These are phyloP conservation scores for Botrylloides violaceus DNA, from an alignment of 23 tunicate species.

Conservation along the genomic window DNA sequence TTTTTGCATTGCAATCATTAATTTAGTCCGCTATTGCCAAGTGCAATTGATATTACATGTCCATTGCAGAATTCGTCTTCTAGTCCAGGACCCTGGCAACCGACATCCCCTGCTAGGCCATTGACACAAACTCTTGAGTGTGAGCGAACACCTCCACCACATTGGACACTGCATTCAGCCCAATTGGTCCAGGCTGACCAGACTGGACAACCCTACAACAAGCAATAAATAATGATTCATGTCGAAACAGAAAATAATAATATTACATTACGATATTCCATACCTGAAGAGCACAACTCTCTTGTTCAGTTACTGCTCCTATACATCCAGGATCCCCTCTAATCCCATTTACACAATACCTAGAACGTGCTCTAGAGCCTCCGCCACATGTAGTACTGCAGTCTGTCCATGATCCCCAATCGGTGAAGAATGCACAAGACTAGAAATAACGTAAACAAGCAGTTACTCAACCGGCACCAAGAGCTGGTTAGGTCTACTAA, in stretches of 20 bases:
- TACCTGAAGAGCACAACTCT: constrained; percentile 21
- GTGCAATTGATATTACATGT: constrained; percentile 24
- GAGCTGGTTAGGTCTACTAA: neutral
- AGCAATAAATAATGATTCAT: too few relatives aligned
- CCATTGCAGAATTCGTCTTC: constrained; percentile 54
- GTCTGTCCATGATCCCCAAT: constrained; percentile 40
- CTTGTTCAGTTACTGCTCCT: constrained; percentile 8
- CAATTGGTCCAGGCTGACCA: constrained; percentile 62
- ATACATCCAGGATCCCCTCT: constrained; percentile 14
- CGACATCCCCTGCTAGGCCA: constrained; percentile 36
- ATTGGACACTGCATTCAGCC: constrained; percentile 37
- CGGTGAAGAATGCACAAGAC: constrained; percentile 21
- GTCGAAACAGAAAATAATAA: too few relatives aligned
- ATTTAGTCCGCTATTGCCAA: too few relatives aligned
- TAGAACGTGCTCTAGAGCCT: constrained; percentile 19
- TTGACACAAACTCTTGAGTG: constrained; percentile 44
- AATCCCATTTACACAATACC: constrained; percentile 40
- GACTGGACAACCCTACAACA: constrained; percentile 38
- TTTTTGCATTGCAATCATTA: neutral
- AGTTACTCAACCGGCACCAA: neutral
- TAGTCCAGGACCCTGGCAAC: constrained; percentile 32
- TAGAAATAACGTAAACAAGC: neutral
- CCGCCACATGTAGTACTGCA: constrained; percentile 59
- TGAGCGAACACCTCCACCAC: constrained; percentile 55
- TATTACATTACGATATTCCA: too few relatives aligned